These are phyloP conservation scores for Falco peregrinus DNA, from an alignment of 2,797 vertebrate species.

Conservation along the genomic window DNA sequence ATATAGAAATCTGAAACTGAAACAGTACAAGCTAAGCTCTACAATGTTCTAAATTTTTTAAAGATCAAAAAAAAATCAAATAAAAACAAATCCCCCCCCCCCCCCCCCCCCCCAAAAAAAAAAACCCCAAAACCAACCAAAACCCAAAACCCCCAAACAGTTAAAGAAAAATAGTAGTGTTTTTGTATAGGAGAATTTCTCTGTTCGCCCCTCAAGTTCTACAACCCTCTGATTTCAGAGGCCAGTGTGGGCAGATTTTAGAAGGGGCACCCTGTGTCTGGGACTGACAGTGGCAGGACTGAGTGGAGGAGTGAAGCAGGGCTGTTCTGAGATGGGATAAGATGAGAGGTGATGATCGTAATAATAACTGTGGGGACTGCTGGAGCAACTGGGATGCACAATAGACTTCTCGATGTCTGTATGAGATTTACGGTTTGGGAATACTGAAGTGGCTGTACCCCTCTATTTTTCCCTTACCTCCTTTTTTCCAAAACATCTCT, in stretches of 20 bases:
- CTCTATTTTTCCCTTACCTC: not conserved
- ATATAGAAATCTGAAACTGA: not conserved
- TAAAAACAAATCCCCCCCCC: not conserved
- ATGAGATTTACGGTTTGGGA: not conserved
- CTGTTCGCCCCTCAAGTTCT: fast-evolving
- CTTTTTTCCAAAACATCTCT: not conserved
- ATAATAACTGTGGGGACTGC: not conserved
- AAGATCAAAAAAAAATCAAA: not conserved
- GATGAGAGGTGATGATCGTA: not conserved
- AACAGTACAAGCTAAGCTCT: not conserved
- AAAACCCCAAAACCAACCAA: no score
- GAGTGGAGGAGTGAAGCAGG: not conserved
- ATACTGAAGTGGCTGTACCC: not conserved
- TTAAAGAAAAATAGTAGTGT: not conserved
- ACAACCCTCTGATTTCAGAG: not conserved
- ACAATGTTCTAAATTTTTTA: not conserved
- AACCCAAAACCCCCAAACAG: not conserved
- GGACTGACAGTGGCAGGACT: not conserved
- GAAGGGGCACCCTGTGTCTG: not conserved
- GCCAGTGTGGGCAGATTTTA: no score
- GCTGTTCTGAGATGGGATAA: not conserved
- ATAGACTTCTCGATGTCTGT: not conserved
- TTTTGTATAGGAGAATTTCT: not conserved
- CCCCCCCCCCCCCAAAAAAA: no score
- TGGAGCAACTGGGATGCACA: not conserved